Evolutionary conservation across 2,797 vertebrate species (phyloP), one percentile per base, ranked within the genome.

Genomic region (Pogoniulus pusillus): DNA sequence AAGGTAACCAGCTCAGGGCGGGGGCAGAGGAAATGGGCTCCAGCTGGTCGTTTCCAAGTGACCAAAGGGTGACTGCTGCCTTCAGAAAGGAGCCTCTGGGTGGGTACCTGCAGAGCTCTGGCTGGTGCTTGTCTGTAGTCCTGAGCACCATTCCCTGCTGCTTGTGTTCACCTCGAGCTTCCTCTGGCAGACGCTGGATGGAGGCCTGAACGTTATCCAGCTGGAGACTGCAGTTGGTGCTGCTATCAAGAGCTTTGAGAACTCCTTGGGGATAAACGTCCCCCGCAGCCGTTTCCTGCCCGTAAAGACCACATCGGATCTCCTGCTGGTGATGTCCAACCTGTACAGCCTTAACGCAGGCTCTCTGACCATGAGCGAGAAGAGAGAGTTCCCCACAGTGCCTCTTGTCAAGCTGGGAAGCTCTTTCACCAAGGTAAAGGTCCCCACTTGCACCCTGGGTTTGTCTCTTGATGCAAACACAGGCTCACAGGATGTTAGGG

Each of bases 301-400:
- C 2, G 99, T 99, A 37, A 99, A 99, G 96, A 99, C 99, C 92
- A 99, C 99, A 7, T 99, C 99, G 0, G 99, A 99, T 97, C 98
- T 99, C 88, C 95, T 99, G 91, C 98, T 99, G 70, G 99, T 99
- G 96, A 99, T 99, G 99, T 99, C 99, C 30, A 99, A 99, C 96
- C 96, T 99, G 95, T 99, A 99, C 91, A 99, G 99, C 96, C 98
- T 99, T 97, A 98, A 99, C 1, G 99, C 99, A 12, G 99, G 99
- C 4, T 99, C 98, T 23, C 93, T 99, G 89, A 99, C 98, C 22
- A 99, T 99, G 99, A 99, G 99, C 54, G 98, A 99, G 89, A 98
- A 98, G 96, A 97, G 99, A 4, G 99, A 99, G 96, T 99, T 99
- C 94, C 98, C 98, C 26, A 98, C 98, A 6, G 99, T 99, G 29